A percentile compares a stretch with the other conserved stretches of the same genome.
phyloP scores from a whole-genome alignment of 2,888 invertebrate genomes.

The Conchocele bisecta region DNA sequence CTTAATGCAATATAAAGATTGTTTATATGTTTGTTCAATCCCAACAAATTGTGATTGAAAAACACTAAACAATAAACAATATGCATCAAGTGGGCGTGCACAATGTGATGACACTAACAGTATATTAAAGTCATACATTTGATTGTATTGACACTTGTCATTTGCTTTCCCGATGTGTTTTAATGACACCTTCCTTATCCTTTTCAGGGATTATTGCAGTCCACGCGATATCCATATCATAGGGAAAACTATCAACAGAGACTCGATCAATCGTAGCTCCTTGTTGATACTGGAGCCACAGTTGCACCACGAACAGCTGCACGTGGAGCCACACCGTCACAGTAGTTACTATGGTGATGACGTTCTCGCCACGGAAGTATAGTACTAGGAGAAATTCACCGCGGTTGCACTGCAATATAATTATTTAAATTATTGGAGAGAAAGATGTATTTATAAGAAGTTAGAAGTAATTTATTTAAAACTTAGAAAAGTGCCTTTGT shows the following conservation, averaged over 20 bases:
- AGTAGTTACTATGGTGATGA: slow-evolving; percentile 69
- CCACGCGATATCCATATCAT: slow-evolving; percentile 62
- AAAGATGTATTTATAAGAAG: slow-evolving; percentile 13
- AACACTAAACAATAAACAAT: no score
- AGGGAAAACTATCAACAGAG: slow-evolving; percentile 64
- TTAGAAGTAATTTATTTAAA: no score
- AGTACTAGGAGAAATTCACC: no score
- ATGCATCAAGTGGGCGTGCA: no score
- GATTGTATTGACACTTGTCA: no score
- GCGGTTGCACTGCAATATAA: slow-evolving; percentile 57
- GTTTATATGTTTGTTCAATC: no score
- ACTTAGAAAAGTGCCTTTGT: slow-evolving; percentile 54
- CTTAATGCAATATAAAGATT: no score
- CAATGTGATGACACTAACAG: no score
- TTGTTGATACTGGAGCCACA: slow-evolving; percentile 65
- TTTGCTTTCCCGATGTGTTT: background rate
- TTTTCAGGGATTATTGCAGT: slow-evolving; percentile 59
- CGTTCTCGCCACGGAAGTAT: slow-evolving; percentile 73
- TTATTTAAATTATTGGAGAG: slow-evolving; percentile 23
- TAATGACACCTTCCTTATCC: slow-evolving; percentile 11
- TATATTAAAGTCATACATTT: no score
- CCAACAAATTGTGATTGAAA: no score
- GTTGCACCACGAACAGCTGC: slow-evolving; percentile 17
- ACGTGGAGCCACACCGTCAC: slow-evolving; percentile 59
- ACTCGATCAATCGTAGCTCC: slow-evolving; percentile 63